Percentiles rank a stretch among this genome's conserved stretches.
These are phyloP conservation scores for Meloidogyne hapla DNA, from an alignment of 1,140 invertebrate genomes.

Conservation along the genomic window DNA sequence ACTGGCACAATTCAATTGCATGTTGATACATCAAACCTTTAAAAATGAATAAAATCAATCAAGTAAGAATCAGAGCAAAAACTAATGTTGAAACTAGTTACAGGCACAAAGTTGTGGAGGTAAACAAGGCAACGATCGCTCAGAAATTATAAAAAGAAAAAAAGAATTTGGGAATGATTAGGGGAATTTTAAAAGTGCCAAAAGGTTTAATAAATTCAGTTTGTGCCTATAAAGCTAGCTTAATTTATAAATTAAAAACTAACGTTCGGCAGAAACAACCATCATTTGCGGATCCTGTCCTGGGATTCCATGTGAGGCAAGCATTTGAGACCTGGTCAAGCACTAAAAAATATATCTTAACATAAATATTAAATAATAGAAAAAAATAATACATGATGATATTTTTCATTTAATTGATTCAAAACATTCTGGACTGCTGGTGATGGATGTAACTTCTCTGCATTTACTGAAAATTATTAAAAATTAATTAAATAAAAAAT, in stretches of 20 bases:
- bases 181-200: too few species aligned
- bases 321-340: constrained; percentile 62
- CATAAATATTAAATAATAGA: not conserved
- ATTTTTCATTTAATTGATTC: constrained; percentile 62
- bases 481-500: not conserved
- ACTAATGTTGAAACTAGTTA: too few species aligned
- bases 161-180: too few species aligned
- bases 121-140: too few species aligned
- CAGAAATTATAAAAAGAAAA: too few species aligned
- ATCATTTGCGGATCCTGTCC: constrained; percentile 51
- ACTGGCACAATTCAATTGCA: constrained; percentile 77
- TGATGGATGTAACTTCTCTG: constrained; percentile 81
- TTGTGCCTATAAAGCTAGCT: too few species aligned
- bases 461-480: constrained; percentile 69
- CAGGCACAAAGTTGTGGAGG: too few species aligned
- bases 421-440: constrained; percentile 78
- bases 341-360: constrained; percentile 36
- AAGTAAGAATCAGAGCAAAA: too few species aligned
- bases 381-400: constrained; percentile 47
- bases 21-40: constrained; percentile 61
- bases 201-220: too few species aligned
- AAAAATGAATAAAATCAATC: constrained; percentile 46
- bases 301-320: constrained; percentile 61
- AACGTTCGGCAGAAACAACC: not conserved
- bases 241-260: not conserved